Percentiles rank a stretch among this genome's conserved stretches.
phyloP scores from a whole-genome alignment of 2,888 invertebrate genomes.

The Agrotis clavis region DNA sequence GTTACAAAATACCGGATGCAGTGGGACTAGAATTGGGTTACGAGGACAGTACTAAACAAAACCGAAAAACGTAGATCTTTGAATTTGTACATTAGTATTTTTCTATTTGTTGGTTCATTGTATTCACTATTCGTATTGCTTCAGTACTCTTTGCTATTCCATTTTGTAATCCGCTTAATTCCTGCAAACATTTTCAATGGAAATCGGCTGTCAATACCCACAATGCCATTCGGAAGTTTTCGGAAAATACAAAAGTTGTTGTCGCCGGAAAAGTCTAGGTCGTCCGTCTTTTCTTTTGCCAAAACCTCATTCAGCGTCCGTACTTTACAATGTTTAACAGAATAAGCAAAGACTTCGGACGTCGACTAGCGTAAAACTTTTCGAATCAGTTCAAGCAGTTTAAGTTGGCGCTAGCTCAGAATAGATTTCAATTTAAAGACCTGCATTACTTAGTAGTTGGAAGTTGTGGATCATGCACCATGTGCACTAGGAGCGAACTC shows the following conservation, averaged over 20 bases:
- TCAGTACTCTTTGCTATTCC: neutral
- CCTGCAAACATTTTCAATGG: conserved; percentile 22
- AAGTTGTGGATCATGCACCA: conserved; percentile 67
- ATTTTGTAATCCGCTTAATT: neutral
- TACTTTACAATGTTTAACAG: conserved; percentile 47
- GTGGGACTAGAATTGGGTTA: conserved; percentile 22
- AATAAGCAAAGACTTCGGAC: conserved; percentile 57
- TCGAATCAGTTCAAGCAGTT: conserved; percentile 63
- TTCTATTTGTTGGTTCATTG: conserved; percentile 2
- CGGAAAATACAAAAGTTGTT: conserved; percentile 32
- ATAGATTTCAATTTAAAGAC: conserved; percentile 74
- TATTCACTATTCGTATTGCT: neutral
- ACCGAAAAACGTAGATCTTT: conserved; percentile 9
- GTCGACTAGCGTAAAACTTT: conserved; percentile 63
- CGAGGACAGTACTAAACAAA: conserved; percentile 14
- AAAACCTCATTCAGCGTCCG: conserved; percentile 46
- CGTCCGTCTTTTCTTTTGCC: conserved; percentile 30
- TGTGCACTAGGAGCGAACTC: conserved; percentile 59
- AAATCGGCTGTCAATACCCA: conserved; percentile 24
- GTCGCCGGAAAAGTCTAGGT: conserved; percentile 31
- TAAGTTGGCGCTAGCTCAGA: conserved; percentile 60
- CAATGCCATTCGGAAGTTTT: conserved; percentile 22
- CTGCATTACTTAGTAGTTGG: conserved; percentile 64
- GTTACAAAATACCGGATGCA: conserved; percentile 26
- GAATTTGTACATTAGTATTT: conserved; percentile 10